Evolutionary conservation across 2,797 vertebrate species (phyloP).

Genomic region (Otolemur crassicaudatus): DNA sequence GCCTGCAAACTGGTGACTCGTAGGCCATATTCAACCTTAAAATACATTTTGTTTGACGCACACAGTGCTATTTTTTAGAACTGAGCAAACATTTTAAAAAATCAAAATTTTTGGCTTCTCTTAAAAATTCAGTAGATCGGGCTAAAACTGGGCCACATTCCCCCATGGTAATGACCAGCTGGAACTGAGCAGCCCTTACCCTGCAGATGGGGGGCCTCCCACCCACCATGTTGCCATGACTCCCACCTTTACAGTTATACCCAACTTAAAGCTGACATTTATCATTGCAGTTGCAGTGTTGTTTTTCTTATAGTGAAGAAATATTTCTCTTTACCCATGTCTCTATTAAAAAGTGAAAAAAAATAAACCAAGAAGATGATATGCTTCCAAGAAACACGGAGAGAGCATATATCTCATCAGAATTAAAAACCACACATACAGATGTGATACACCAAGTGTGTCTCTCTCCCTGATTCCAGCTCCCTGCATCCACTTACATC

Average conservation of each 20-base stretch:
- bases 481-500: neutral
- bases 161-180: neutral
- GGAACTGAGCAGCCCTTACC: neutral
- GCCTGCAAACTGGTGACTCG: neutral
- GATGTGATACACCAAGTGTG: neutral
- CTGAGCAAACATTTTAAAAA: neutral
- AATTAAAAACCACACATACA: constrained; percentile 7
- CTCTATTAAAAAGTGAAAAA: constrained; percentile 60
- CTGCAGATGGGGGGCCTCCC: neutral
- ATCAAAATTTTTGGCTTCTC: constrained; percentile 10
- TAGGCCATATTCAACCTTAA: neutral
- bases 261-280: neutral
- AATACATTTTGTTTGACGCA: constrained; percentile 5
- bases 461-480: neutral
- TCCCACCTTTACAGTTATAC: neutral
- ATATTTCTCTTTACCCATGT: constrained; percentile 34
- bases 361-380: constrained; percentile 48
- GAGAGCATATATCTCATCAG: neutral
- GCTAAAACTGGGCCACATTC: constrained; percentile 10
- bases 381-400: constrained; percentile 58
- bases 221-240: fast-evolving
- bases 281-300: neutral
- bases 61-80: neutral
- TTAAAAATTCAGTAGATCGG: neutral
- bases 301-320: constrained; percentile 45